Conservation (phyloP, 2,888 invertebrate species). For the Ariolimax columbianus region DNA sequence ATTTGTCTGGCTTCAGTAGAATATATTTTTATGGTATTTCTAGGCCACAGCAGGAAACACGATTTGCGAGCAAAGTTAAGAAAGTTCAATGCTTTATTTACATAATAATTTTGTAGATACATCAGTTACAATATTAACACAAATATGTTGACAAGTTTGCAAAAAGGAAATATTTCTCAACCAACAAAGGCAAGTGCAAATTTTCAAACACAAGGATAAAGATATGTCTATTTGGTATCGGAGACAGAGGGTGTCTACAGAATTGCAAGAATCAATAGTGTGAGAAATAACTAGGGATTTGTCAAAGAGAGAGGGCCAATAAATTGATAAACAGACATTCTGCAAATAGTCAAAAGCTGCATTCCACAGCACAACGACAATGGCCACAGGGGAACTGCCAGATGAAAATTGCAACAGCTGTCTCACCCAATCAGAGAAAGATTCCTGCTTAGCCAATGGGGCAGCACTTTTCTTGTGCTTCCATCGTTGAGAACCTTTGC, state of each 20-base stretch:
- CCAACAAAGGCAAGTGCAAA: not conserved
- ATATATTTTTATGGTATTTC: no score
- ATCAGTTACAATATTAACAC: not conserved
- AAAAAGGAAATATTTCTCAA: not conserved
- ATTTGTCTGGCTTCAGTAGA: no score
- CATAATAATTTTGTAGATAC: not conserved
- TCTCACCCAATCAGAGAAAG: constrained; percentile 75
- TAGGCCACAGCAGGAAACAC: no score
- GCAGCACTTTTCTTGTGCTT: constrained; percentile 64
- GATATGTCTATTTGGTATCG: not conserved
- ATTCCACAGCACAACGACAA: constrained; percentile 43
- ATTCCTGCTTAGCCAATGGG: constrained; percentile 77
- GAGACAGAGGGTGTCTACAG: no score
- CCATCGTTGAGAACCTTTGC: constrained; percentile 61
- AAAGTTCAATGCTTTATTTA: not conserved
- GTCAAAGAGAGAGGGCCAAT: constrained; percentile 10
- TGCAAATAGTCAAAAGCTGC: constrained; percentile 35
- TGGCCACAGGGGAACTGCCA: constrained; percentile 15
- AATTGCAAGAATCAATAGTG: no score
- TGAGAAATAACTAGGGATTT: not conserved
- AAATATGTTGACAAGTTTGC: no score
- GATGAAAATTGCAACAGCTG: constrained; percentile 30
- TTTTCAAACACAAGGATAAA: not conserved
- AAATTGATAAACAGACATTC: constrained; percentile 13
- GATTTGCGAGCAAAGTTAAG: no score